phyloP scores from a whole-genome alignment of 92 coral and sea anemone species.

The Desmophyllum pertusum region DNA sequence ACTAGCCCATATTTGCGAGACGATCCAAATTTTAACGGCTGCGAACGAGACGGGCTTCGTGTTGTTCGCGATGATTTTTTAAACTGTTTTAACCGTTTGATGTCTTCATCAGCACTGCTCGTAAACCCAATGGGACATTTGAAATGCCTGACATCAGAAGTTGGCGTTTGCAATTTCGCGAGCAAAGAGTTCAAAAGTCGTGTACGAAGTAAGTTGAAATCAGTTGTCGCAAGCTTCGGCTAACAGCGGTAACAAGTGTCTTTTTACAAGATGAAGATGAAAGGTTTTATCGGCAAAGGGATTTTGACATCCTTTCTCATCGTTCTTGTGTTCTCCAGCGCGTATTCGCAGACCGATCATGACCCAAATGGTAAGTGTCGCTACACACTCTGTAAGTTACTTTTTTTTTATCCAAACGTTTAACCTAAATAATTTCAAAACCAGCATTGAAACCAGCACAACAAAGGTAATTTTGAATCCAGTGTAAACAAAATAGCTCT shows the following conservation, averaged over 20 bases:
- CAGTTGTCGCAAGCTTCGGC: neutral
- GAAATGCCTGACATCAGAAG: neutral
- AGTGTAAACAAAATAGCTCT: no score
- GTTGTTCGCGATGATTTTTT: no score
- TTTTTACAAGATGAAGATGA: neutral
- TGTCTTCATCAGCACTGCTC: no score
- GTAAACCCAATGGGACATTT: neutral
- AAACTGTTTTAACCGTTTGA: no score
- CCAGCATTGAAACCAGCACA: no score
- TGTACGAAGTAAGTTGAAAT: neutral
- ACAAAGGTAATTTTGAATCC: no score
- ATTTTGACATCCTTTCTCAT: neutral
- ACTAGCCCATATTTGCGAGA: no score
- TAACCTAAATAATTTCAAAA: no score
- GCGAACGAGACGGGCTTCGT: no score
- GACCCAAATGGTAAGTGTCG: neutral
- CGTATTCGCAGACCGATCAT: neutral
- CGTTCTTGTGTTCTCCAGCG: slow-evolving; percentile 2
- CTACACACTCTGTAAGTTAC: no score
- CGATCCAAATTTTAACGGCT: no score
- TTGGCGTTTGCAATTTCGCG: neutral
- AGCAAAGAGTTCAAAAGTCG: neutral
- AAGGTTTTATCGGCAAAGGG: neutral
- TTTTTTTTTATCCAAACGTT: no score
- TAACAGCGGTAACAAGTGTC: neutral